Base-by-base conservation (phyloP, 2,113 vertebrate species). In the Fulica atra region DNA sequence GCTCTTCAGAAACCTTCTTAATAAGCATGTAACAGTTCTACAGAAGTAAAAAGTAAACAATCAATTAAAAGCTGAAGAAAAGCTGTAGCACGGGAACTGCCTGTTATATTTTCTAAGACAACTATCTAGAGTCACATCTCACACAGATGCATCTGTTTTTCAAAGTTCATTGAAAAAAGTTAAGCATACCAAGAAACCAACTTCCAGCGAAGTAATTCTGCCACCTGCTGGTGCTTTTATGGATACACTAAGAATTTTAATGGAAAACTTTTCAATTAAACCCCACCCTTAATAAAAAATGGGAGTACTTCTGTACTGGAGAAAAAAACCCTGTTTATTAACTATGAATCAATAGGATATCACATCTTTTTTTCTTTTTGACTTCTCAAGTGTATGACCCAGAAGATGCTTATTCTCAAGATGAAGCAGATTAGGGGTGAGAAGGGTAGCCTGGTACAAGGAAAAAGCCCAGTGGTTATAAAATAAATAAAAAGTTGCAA, bases 171-270 rank as follows among this genome's bases (percentile, higher is more conserved):
- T 79, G 88, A 89, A 93, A 86, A 71, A 84, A 70, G 35, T 59
- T 31, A 24, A 78, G 89, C 16, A 2, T 13, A 31, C 51, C 77
- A 81, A 70, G 53, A 89, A 80, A 86, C 7, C 17, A 57, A 82
- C 25, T 78, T 93, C 96, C 80, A 68, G 91, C 96, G 97, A 97
- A 96, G 95, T 89, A 96, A 97, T 89, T 97, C 98, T 97, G 98
- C 98, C 98, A 98, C 96, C 98, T 98, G 97, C 97, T 97, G 98
- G 97, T 78, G 6, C 53, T 35, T 77, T 65, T 69, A 69, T 63
- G 36, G 44, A 93, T 71, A 86, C 29, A 73, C 92, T 42, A 57
- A 19, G 38, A 29, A 86, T 36, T 78, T 64, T 31, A 53, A 53
- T 70, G 7, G 3, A 48, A 79, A 36, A 24, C 6, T 78, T 74